Base-by-base conservation (phyloP, 2,888 invertebrate species). In the Ormyrus nitidulus region DNA sequence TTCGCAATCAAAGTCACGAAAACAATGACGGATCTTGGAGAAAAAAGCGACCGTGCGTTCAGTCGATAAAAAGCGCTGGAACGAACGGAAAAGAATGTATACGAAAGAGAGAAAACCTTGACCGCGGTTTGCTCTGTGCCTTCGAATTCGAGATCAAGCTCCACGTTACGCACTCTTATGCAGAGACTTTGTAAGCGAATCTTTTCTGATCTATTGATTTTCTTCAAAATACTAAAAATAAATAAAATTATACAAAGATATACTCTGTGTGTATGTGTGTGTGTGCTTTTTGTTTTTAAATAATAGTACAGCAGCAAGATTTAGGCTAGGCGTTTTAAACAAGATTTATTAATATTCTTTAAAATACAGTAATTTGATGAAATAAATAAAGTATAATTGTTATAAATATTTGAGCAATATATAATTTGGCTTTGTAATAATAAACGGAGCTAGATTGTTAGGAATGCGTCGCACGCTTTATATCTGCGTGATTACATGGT, bases 391-490 rank as follows among this genome's bases (percentile, higher is more conserved):
- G 10, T 74, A 51, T 65, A 66, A 34, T 56, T 58, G 68, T 56
- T 72, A 56, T 80, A 72, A 76, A 76, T 80, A 80, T 80, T 80
- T 80, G 72, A 80, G 76, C 76, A 80, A 80, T 80, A 58, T 34
- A 34, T 72, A 80, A 80, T 76, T 66, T 76, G n/a, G 53, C 58
- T 73, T 62, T 58, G 53, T 70, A 74, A 62, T 53, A 46, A 64
- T 54, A 64, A 58, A 58, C 69, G 75, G 59, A 68, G 71, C 76
- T 80, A 58, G 56, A 62, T 19, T 13, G 56, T 48, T 54, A 34
- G 34, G 34, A 34, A 34, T 34, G 34, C 46, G 46, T 54, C n/a
- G 34, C 54, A 65, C 59, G 49, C 66, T 54, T 75, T 44, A 13
- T 75, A 34, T 54, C 8, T 48, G 61, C 44, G 34, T n/a, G 34